Conservation (phyloP, 2,797 vertebrate genomes). For the Parotocinclus haroldoi region DNA sequence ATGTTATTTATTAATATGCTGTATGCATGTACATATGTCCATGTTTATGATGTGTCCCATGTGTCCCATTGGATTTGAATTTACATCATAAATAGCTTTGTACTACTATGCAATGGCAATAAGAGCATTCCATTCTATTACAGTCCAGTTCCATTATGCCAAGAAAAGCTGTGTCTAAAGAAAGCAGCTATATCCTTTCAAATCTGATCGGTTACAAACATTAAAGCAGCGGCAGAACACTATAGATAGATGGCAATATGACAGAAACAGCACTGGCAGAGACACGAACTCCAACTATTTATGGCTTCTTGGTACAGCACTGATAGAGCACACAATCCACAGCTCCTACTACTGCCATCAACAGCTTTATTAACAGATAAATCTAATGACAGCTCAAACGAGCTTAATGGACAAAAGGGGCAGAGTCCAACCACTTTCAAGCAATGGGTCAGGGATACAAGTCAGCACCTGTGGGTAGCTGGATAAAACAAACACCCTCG, state of each 20-base stretch:
- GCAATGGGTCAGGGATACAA: slow-evolving; percentile 3
- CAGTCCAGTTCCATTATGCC: no score
- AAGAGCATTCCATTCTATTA: no score
- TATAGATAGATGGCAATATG: slow-evolving; percentile 3
- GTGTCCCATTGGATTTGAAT: no score
- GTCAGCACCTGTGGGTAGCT: slow-evolving; percentile 7
- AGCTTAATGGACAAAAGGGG: background rate
- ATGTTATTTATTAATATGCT: no score
- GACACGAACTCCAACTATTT: background rate
- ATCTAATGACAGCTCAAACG: slow-evolving; percentile 1
- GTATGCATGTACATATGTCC: no score
- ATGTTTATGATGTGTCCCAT: no score
- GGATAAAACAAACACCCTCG: slow-evolving; percentile 2
- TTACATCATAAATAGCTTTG: no score
- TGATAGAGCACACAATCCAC: background rate
- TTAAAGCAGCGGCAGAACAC: background rate
- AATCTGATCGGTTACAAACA: no score
- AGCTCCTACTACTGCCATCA: background rate
- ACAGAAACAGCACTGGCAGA: background rate
- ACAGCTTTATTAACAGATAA: background rate
- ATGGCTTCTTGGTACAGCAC: background rate
- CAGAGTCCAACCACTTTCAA: background rate
- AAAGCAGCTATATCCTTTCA: no score
- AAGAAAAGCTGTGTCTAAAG: no score
- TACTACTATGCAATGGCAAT: no score